These are phyloP conservation scores for Hemiprocne comata DNA, from an alignment of 2,113 vertebrate genomes.

Conservation along the genomic window DNA sequence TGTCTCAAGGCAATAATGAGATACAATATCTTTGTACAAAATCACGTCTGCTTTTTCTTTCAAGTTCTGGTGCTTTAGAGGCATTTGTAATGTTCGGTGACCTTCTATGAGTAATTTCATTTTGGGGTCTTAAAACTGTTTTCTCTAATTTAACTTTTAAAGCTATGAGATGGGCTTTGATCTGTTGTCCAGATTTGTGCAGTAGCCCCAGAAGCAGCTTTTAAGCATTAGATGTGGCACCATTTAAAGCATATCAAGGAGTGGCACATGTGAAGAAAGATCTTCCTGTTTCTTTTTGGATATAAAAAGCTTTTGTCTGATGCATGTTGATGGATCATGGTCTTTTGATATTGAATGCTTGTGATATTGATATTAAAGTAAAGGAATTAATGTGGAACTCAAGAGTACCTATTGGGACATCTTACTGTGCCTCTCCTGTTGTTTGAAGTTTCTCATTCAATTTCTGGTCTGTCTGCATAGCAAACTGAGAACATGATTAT, in stretches of 20 bases:
- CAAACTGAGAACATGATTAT: slow-evolving; percentile 2
- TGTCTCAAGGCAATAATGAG: slow-evolving; percentile 15
- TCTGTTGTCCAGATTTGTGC: slow-evolving; percentile 45
- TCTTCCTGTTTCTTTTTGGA: slow-evolving; percentile 8
- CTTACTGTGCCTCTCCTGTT: not conserved
- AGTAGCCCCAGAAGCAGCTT: slow-evolving; percentile 5
- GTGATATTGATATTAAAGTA: slow-evolving; percentile 23
- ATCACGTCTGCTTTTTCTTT: slow-evolving; percentile 43
- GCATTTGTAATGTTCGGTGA: slow-evolving; percentile 36
- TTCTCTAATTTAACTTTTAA: slow-evolving; percentile 54
- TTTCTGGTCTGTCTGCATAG: not conserved
- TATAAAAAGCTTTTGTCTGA: slow-evolving; percentile 35
- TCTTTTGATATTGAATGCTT: slow-evolving; percentile 47
- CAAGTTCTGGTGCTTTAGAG: slow-evolving; percentile 40
- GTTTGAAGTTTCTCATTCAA: slow-evolving; percentile 7
- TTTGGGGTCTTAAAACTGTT: slow-evolving; percentile 16
- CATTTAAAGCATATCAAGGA: slow-evolving; percentile 32
- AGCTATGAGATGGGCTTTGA: slow-evolving; percentile 35
- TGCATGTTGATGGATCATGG: not conserved
- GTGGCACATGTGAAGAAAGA: not conserved
- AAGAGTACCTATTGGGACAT: slow-evolving; percentile 7
- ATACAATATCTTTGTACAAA: slow-evolving; percentile 33
- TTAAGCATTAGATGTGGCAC: not conserved
- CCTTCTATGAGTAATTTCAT: slow-evolving; percentile 41
- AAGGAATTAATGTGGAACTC: slow-evolving; percentile 12